Evolutionary conservation across 92 coral and sea anemone genomes (phyloP).

Genomic region (Umimayanthus chanpuru): DNA sequence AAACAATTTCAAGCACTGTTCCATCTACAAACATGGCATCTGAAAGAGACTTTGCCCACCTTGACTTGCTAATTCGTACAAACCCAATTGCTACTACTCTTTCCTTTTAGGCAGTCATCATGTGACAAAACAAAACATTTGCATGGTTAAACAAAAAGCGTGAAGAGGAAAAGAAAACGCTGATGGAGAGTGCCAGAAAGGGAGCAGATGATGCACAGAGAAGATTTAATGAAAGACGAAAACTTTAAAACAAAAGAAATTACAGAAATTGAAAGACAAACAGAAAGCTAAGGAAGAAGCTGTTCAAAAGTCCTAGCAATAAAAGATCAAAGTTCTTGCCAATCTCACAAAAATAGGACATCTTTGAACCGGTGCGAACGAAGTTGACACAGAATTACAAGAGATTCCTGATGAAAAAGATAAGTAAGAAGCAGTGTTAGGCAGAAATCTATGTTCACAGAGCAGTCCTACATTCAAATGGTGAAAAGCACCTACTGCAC

Average conservation of each 20-base stretch:
- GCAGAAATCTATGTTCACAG: neutral
- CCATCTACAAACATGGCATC: constrained; percentile 17
- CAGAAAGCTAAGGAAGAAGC: constrained; percentile 21
- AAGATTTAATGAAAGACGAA: neutral
- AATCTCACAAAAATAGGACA: neutral
- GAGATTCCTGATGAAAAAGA: neutral
- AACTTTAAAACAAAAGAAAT: neutral
- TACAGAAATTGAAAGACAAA: constrained; percentile 19
- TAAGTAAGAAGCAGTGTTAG: constrained; percentile 1
- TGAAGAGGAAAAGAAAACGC: constrained; percentile 4
- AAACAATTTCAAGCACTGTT: constrained; percentile 6
- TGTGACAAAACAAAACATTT: neutral
- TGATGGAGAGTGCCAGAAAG: constrained; percentile 25
- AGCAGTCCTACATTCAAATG: too few relatives aligned
- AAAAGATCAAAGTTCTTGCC: neutral
- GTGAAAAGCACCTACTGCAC: too few relatives aligned
- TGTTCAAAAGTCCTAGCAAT: constrained; percentile 5
- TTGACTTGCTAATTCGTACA: neutral
- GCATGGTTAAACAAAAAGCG: neutral
- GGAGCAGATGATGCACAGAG: constrained; percentile 4
- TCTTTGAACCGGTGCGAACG: neutral
- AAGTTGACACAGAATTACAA: neutral
- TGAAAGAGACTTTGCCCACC: constrained; percentile 13
- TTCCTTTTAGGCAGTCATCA: neutral
- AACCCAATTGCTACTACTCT: constrained; percentile 16